Base-by-base conservation (phyloP, 2,888 invertebrate genomes). In the Flabesymbios commensalis region DNA sequence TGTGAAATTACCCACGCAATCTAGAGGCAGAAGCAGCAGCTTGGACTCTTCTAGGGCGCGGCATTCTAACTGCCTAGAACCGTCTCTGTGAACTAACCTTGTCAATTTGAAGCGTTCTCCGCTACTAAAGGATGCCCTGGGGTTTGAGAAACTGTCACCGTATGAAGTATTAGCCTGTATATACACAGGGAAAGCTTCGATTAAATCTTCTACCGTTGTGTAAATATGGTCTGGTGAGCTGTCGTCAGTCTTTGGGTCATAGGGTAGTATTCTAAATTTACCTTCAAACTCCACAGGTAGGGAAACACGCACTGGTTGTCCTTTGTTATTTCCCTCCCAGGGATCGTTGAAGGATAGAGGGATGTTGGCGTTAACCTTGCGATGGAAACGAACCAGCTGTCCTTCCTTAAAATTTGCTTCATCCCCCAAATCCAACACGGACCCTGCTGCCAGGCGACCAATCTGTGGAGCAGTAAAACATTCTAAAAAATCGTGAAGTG, bases 271-370 rank as follows among this genome's bases (percentile, higher is more conserved):
- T 14, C 19, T 31, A 39, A 68, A 68, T 31, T 57, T 64, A 10
- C 61, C 67, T 28, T 43, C 55, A 51, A 58, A 67, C 36, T 67
- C 67, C 17, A 67, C 28, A 19, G 63, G 68, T 22, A 68, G 26
- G 19, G 59, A 60, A 22, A 67, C 56, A 41, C 56, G 59, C 22
- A 63, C 47, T 24, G 28, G 28, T 26, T 42, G 26, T 10, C 57
- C 39, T 3, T 31, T 24, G 3, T 29, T 22, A 10, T 49, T 22
- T 10, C 49, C 64, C 5, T 57, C 61, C 56, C 51, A 57, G n/a
- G 48, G 28, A 36, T 65, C 64, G 4, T 33, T 28, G 45, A 62
- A 67, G 7, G 36, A 26, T 14, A 67, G 47, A 22, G 61, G 55
- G 28, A 67, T 59, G 19, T 64, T 61, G 28, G 65, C 55, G 28